Conservation (phyloP, 2,888 invertebrate species). For the Rhogogaster chlorosoma region DNA sequence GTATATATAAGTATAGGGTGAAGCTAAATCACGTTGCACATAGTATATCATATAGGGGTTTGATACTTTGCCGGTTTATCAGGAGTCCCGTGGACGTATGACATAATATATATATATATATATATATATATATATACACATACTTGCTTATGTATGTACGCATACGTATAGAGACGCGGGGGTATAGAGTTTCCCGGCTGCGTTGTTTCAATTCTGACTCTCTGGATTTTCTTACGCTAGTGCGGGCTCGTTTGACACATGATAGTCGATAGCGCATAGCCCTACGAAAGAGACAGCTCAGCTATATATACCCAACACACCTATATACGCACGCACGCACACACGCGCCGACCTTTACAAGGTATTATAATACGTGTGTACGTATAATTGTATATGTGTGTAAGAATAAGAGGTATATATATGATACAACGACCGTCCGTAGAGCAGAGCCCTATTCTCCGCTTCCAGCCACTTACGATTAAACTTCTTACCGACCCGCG, state of each 20-base stretch:
- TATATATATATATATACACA: background rate
- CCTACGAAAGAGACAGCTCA: background rate
- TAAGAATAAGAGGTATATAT: background rate
- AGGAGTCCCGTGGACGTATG: background rate
- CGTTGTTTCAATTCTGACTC: conserved; percentile 44
- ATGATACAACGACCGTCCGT: background rate
- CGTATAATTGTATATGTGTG: background rate
- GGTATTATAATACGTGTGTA: background rate
- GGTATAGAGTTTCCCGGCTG: conserved; percentile 46
- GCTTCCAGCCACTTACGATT: conserved; percentile 43
- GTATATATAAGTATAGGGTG: background rate
- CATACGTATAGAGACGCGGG: background rate
- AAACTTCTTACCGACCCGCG: conserved; percentile 38
- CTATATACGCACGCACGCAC: background rate
- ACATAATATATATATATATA: background rate
- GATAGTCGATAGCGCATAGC: conserved; percentile 65
- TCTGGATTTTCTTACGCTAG: conserved; percentile 28
- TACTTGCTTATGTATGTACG: too few relatives aligned
- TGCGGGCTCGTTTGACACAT: conserved; percentile 73
- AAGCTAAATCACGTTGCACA: background rate
- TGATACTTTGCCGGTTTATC: conserved; percentile 20
- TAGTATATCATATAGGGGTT: background rate
- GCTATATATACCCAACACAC: background rate
- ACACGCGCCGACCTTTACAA: background rate
- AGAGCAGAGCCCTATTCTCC: conserved; percentile 28